A percentile compares a stretch with the other conserved stretches of the same genome.
Evolutionary conservation across 2,888 invertebrate species (phyloP).

Genomic region (Thelaira solivaga): DNA sequence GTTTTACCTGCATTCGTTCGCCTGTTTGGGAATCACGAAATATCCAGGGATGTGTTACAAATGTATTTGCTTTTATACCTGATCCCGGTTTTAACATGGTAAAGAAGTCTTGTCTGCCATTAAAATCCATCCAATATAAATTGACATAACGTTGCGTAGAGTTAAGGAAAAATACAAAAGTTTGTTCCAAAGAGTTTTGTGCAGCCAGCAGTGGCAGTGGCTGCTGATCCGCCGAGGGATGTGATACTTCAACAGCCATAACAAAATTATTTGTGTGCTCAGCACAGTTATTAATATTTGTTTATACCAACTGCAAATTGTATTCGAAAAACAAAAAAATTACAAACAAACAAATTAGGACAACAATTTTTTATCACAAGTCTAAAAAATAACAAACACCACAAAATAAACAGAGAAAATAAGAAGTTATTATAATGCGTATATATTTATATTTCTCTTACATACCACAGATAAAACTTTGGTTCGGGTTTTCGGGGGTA

Average conservation of each 20-base stretch:
- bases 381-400: no score
- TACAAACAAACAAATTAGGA: no score
- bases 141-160: constrained; percentile 78
- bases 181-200: constrained; percentile 68
- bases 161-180: constrained; percentile 82
- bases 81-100: constrained; percentile 79
- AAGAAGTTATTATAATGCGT: no score
- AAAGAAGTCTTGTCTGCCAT: constrained; percentile 81
- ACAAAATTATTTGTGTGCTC: neutral
- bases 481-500: no score
- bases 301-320: no score
- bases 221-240: constrained; percentile 11
- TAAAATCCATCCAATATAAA: constrained; percentile 86
- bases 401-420: no score
- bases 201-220: constrained; percentile 45
- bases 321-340: no score
- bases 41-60: constrained; percentile 90
- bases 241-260: constrained; percentile 51
- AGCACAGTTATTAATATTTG: no score
- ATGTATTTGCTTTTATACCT: constrained; percentile 82
- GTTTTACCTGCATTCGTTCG: constrained; percentile 79
- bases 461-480: no score
- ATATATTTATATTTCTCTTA: no score
- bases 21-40: constrained; percentile 84
- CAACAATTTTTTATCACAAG: no score